phyloP scores from a whole-genome alignment of 2,888 invertebrate species.

The Dryococelus australis region DNA sequence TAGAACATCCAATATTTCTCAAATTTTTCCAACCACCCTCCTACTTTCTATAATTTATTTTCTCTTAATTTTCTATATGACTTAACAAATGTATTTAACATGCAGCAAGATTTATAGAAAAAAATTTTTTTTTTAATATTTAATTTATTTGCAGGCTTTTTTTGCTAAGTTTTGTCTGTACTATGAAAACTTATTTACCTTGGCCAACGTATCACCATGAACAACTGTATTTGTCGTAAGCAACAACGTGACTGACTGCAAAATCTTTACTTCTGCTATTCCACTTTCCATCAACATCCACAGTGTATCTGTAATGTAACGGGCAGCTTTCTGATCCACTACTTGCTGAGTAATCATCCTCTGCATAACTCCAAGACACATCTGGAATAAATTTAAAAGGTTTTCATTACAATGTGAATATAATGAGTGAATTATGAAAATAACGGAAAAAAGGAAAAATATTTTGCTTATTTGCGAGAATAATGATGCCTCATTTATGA shows the following conservation, averaged over 20 bases:
- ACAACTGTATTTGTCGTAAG: slow-evolving; percentile 96
- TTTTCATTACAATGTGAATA: background rate
- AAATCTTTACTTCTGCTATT: slow-evolving; percentile 92
- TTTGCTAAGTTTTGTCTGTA: background rate
- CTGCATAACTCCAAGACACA: slow-evolving; percentile 93
- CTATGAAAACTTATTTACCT: slow-evolving; percentile 66
- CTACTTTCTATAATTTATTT: too few relatives aligned
- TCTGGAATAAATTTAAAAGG: slow-evolving; percentile 62
- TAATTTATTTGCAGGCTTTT: too few relatives aligned
- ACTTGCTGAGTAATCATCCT: slow-evolving; percentile 89
- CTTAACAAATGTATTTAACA: too few relatives aligned
- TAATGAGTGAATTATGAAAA: background rate
- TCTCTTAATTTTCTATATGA: too few relatives aligned
- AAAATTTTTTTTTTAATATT: too few relatives aligned
- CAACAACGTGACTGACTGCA: slow-evolving; percentile 93
- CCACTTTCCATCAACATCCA: slow-evolving; percentile 95
- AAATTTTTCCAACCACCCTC: too few relatives aligned
- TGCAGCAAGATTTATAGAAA: too few relatives aligned
- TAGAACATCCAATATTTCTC: too few relatives aligned
- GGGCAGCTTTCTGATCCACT: slow-evolving; percentile 89
- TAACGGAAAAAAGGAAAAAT: too few relatives aligned
- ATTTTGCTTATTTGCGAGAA: too few relatives aligned
- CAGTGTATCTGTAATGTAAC: slow-evolving; percentile 90
- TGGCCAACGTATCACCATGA: slow-evolving; percentile 92
- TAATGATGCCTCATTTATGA: too few relatives aligned